Evolutionary conservation across 2,888 invertebrate genomes (phyloP).

Genomic region (Coenonympha glycerion): DNA sequence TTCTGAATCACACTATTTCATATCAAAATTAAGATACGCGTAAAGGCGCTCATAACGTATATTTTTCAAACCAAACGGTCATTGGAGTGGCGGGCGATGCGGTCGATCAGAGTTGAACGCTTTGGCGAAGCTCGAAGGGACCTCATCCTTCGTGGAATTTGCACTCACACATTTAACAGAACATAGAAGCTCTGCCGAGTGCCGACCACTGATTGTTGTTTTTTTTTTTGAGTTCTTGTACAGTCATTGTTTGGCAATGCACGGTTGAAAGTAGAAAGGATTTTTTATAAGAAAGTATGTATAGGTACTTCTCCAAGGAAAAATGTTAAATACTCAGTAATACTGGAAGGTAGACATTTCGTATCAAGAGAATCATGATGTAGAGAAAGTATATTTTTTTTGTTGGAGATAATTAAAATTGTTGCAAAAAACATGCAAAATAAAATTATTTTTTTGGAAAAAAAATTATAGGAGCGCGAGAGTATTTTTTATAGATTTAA

Average conservation of each 20-base stretch:
- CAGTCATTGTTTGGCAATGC: conserved; percentile 10
- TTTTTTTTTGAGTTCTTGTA: conserved; percentile 35
- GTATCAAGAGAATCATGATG: too few relatives aligned
- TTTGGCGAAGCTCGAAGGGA: conserved; percentile 48
- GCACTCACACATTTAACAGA: conserved; percentile 52
- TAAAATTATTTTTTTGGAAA: too few relatives aligned
- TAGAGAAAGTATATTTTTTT: too few relatives aligned
- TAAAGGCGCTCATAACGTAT: not conserved
- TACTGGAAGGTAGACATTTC: not conserved
- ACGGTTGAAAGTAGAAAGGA: not conserved
- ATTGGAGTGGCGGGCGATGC: conserved; percentile 36
- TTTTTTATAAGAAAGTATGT: conserved; percentile 2
- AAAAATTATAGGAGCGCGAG: too few relatives aligned
- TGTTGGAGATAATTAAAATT: too few relatives aligned
- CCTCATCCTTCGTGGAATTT: conserved; percentile 68
- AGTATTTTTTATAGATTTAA: too few relatives aligned
- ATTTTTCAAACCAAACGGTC: conserved; percentile 52
- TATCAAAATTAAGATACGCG: not conserved
- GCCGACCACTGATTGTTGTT: conserved; percentile 30
- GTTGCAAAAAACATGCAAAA: too few relatives aligned
- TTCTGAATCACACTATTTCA: not conserved
- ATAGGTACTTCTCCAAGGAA: not conserved
- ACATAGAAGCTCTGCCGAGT: conserved; percentile 40
- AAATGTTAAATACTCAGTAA: not conserved
- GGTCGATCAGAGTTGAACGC: conserved; percentile 53